Percentiles rank a stretch among this genome's conserved stretches.
These are phyloP conservation scores for Subacronicta megacephala DNA, from an alignment of 2,888 invertebrate species.

Conservation along the genomic window DNA sequence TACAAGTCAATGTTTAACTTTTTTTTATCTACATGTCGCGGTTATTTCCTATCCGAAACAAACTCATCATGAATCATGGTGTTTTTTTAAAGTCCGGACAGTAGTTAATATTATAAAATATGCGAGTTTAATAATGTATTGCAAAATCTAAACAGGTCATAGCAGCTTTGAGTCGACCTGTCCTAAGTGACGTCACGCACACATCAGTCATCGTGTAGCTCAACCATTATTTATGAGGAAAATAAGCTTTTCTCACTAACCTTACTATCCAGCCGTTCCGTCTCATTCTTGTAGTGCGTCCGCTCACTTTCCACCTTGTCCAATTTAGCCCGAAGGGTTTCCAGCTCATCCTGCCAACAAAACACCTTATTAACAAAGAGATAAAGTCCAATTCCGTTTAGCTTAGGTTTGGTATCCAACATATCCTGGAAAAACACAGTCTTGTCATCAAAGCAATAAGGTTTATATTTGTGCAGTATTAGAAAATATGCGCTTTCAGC, in stretches of 20 bases:
- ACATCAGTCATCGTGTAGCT: no score
- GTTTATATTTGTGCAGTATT: conserved; percentile 16
- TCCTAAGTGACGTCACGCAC: no score
- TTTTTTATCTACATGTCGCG: no score
- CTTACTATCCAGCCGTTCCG: conserved; percentile 97
- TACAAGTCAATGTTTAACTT: no score
- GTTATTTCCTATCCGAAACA: no score
- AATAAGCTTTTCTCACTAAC: conserved; percentile 87
- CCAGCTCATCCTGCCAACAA: conserved; percentile 94
- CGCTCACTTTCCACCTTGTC: conserved; percentile 97
- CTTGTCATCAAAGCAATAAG: background rate
- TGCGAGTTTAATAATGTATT: no score
- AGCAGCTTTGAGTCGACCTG: no score
- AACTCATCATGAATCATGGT: no score
- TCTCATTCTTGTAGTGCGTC: conserved; percentile 95
- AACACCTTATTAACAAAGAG: conserved; percentile 45
- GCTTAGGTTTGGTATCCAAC: background rate
- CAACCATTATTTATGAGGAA: conserved; percentile 9
- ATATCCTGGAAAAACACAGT: background rate
- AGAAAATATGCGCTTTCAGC: conserved; percentile 47
- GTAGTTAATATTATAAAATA: no score
- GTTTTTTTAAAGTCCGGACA: no score
- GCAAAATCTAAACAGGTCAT: no score
- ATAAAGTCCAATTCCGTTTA: conserved; percentile 13
- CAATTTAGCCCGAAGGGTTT: conserved; percentile 93